Percentiles rank a stretch among this genome's conserved stretches.
Evolutionary conservation across 2,797 vertebrate genomes (phyloP).

Genomic region (Fundulus diaphanus): DNA sequence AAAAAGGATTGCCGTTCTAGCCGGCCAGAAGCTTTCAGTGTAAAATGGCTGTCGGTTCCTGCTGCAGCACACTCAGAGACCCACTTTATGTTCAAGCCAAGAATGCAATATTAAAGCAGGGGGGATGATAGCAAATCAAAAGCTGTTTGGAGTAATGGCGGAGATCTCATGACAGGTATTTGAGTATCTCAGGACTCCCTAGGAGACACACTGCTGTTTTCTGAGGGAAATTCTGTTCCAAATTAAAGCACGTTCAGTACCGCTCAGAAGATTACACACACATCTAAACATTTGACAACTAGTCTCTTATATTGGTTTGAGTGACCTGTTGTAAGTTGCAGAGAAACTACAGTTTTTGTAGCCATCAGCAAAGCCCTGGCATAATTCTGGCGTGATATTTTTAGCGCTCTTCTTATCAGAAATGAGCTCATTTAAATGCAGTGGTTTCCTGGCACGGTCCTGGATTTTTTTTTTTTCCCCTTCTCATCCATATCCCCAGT

Average conservation of each 20-base stretch:
- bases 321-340: no score
- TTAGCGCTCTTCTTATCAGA: no score
- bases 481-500: no score
- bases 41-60: conserved; percentile 50
- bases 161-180: not conserved
- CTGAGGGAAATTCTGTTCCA: not conserved
- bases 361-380: no score
- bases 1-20: conserved; percentile 25
- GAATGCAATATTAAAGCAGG: conserved; percentile 44
- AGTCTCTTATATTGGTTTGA: no score
- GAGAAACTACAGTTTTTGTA: no score
- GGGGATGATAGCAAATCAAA: conserved; percentile 46
- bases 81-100: conserved; percentile 35
- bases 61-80: conserved; percentile 32
- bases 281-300: no score
- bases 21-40: conserved; percentile 39
- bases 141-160: conserved; percentile 19
- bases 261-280: not conserved
- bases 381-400: no score
- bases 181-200: not conserved
- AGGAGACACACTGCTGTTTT: not conserved
- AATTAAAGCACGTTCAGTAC: not conserved
- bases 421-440: no score
- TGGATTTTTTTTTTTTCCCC: not conserved
- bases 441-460: not conserved